Evolutionary conservation across 2,113 vertebrate species (phyloP).

Genomic region (Illadopsis cleaveri): DNA sequence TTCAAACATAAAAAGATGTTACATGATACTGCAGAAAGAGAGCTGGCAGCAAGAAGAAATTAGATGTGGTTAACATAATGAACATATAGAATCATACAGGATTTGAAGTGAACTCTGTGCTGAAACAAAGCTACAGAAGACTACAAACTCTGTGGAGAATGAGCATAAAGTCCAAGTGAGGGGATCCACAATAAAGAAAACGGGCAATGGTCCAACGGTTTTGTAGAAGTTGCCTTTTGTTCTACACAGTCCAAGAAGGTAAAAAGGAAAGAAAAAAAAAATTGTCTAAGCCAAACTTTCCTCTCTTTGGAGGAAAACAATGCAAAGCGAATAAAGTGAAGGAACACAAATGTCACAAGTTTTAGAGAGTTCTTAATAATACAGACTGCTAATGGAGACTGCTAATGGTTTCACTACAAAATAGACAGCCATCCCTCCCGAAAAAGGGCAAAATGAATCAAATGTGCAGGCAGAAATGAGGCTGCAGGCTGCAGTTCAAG

Average conservation of each 20-base stretch:
- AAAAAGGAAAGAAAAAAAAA: background rate
- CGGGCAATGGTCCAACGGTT: fast-evolving
- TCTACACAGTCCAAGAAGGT: background rate
- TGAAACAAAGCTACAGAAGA: background rate
- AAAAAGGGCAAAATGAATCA: background rate
- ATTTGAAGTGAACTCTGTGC: background rate
- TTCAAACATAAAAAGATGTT: background rate
- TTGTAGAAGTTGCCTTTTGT: background rate
- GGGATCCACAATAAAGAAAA: background rate
- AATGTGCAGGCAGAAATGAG: background rate
- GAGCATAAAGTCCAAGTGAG: background rate
- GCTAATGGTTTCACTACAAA: background rate
- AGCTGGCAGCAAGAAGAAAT: background rate
- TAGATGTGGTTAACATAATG: background rate
- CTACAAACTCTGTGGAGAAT: background rate
- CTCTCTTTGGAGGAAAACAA: background rate
- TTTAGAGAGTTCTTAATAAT: background rate
- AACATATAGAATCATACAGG: background rate
- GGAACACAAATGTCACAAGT: background rate
- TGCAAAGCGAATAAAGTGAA: background rate
- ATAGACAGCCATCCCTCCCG: background rate
- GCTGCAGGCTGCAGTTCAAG: background rate
- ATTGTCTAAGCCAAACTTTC: background rate
- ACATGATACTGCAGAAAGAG: background rate
- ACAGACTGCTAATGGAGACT: background rate